Evolutionary conservation across 2,113 vertebrate genomes (phyloP).

Genomic region (Felis catus): DNA sequence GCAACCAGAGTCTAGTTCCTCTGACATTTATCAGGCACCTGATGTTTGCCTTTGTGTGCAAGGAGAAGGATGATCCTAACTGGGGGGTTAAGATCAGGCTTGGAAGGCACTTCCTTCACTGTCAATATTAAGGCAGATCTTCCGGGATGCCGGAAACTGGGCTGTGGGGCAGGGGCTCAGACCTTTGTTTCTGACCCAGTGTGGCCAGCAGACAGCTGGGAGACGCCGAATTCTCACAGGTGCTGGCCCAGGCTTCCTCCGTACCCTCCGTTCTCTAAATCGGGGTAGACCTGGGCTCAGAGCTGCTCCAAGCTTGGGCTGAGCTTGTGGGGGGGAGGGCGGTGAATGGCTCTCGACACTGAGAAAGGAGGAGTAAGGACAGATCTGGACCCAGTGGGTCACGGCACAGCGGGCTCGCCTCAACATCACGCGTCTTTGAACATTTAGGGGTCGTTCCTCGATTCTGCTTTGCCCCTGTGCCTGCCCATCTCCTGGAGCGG

Average conservation of each 20-base stretch:
- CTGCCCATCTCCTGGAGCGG: neutral
- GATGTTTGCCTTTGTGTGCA: no score
- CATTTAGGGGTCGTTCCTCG: no score
- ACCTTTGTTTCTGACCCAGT: neutral
- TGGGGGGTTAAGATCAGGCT: neutral
- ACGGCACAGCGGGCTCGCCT: neutral
- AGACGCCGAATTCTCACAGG: neutral
- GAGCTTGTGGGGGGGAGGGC: accelerated
- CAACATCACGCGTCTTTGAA: neutral
- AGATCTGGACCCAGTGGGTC: neutral
- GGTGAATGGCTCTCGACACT: neutral
- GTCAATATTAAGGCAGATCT: neutral
- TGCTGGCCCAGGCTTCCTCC: neutral
- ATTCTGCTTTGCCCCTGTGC: neutral
- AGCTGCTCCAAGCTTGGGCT: neutral
- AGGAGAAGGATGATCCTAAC: no score
- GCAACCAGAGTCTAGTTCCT: neutral
- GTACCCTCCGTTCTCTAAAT: neutral
- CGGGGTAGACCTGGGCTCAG: neutral
- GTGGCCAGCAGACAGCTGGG: neutral
- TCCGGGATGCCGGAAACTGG: no score
- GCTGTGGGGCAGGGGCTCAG: neutral
- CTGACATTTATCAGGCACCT: neutral
- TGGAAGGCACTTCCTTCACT: neutral
- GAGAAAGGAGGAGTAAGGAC: neutral